Evolutionary conservation across 2,797 vertebrate species (phyloP), one percentile per base, ranked within the genome.

Genomic region (Semotilus atromaculatus): DNA sequence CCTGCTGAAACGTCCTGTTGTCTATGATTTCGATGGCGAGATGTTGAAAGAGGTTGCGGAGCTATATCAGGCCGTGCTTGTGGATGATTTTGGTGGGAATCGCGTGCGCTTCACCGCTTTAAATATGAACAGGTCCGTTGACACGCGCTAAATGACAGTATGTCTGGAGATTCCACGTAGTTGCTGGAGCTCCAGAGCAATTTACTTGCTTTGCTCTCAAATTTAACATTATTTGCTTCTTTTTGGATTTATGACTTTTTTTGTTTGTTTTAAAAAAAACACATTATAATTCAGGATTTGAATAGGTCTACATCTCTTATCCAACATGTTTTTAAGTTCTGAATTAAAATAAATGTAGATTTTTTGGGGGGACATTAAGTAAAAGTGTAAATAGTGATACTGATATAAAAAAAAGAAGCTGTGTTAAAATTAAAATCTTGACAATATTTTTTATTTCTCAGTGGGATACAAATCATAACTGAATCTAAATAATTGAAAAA

Each of bases 61-160:
- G 64, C 64, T 70, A 78, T 67, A 68, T 67, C 16, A n/a, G 67
- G 67, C 36, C 68, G 43, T 58, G 76, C 53, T 85, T 29, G 62
- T 38, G 31, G 66, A 85, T 70, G 48, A 7, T 85, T 87, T 78
- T 76, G 62, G 36, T 67, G 74, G 76, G 77, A 79, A 62, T 70
- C 21, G 8, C 5, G 7, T 31, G 16, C 21, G 21, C 51, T 84
- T 85, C n/a, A 13, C 18, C 2, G 40, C 79, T 82, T 86, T 80
- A 82, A 87, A 89, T 88, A 88, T 88, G 81, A 86, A 85, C 74
- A 64, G 48, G 53, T 64, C 71, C 51, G 48, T 82, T 81, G 81
- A 86, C 81, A 79, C 68, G 43, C 16, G 21, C 77, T 84, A 83
- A 88, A 53, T 71, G 85, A 86, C 78, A 79, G 73, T 72, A 73